Evolutionary conservation across 2,113 vertebrate species (phyloP).

Genomic region (Notarius quadriscutis): DNA sequence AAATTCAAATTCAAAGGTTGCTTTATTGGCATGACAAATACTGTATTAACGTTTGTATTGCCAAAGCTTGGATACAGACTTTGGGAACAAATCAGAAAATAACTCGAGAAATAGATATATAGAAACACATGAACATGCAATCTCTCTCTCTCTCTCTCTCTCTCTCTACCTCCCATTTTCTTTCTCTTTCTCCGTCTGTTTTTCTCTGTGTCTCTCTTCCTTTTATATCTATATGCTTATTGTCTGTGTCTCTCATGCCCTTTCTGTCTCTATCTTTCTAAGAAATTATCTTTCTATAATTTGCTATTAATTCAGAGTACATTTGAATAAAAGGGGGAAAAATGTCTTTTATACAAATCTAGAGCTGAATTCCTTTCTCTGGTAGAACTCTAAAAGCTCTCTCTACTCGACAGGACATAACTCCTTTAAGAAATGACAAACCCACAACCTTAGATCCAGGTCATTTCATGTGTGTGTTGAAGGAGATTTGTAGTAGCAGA

Average conservation of each 20-base stretch:
- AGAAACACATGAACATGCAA: no score
- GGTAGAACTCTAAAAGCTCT: background rate
- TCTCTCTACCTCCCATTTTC: background rate
- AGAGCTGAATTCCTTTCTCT: background rate
- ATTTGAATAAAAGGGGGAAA: background rate
- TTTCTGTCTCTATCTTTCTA: background rate
- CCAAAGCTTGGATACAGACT: no score
- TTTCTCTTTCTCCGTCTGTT: background rate
- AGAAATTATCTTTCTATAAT: background rate
- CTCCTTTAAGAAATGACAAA: background rate
- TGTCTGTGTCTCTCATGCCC: background rate
- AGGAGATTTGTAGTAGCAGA: background rate
- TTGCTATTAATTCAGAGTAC: background rate
- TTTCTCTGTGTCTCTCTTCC: background rate
- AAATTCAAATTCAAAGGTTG: no score
- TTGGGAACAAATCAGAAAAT: no score
- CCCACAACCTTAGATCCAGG: background rate
- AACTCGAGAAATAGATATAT: no score
- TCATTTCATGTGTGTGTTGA: background rate
- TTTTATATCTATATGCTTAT: no score
- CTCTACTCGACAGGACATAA: background rate
- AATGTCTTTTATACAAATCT: background rate
- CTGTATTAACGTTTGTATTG: no score
- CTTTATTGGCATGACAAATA: no score
- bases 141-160: conserved; percentile 48